Evolutionary conservation across 1,140 invertebrate species (phyloP).

Genomic region (Drosophila rufa): DNA sequence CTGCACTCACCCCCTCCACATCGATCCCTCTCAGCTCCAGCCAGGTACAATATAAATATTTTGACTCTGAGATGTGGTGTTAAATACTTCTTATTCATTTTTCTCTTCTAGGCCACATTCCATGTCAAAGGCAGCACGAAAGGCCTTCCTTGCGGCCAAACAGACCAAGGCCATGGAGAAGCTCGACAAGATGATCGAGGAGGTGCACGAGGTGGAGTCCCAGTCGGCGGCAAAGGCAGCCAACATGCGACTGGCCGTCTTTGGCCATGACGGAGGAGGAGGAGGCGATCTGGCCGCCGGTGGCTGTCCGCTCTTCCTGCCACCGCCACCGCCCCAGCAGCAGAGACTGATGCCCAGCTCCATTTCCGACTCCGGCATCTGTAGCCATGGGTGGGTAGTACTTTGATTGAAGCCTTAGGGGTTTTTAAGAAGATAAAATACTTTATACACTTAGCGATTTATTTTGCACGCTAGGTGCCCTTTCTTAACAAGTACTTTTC

Average conservation of each 20-base stretch:
- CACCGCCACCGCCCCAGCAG: conserved; percentile 62
- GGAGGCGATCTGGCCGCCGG: conserved; percentile 52
- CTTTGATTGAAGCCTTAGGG: neutral
- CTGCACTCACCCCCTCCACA: conserved; percentile 74
- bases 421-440: neutral
- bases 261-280: conserved; percentile 55
- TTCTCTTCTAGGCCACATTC: conserved; percentile 55
- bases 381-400: conserved; percentile 73
- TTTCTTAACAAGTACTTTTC: neutral
- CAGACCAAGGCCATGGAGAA: conserved; percentile 84
- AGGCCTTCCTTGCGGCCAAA: conserved; percentile 80
- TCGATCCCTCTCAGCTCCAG: conserved; percentile 69
- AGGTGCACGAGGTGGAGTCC: conserved; percentile 78
- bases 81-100: too few relatives aligned
- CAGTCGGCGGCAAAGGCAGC: conserved; percentile 61
- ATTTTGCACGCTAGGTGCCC: neutral
- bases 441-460: neutral
- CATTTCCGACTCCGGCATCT: conserved; percentile 79
- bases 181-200: conserved; percentile 84
- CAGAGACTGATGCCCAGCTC: conserved; percentile 68
- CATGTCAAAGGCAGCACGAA: conserved; percentile 80
- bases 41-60: conserved; percentile 39
- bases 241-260: conserved; percentile 56
- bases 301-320: conserved; percentile 76
- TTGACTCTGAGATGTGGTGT: too few relatives aligned